Evolutionary conservation across 2,797 vertebrate genomes (phyloP).

Genomic region (Leuciscus waleckii): DNA sequence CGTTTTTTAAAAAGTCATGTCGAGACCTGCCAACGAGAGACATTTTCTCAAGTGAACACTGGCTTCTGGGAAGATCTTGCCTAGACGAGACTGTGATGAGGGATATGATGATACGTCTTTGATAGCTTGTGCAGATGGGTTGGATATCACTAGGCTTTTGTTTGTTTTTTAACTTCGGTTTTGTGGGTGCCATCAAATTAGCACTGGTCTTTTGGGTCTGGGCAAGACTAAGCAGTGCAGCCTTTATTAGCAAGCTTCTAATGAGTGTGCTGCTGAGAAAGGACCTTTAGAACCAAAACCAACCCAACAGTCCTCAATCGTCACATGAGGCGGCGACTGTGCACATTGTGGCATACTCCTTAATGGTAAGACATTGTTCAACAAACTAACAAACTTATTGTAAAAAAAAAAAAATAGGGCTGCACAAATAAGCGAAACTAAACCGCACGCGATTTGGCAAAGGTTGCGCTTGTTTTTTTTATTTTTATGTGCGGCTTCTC

Average conservation of each 20-base stretch:
- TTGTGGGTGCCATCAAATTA: constrained; percentile 72
- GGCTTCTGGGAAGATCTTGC: constrained; percentile 99
- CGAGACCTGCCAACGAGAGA: constrained; percentile 99
- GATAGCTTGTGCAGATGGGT: constrained; percentile 68
- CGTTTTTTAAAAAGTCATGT: constrained; percentile 94
- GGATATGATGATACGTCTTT: constrained; percentile 63
- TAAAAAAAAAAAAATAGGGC: no score
- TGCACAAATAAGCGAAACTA: no score
- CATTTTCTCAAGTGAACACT: constrained; percentile 99
- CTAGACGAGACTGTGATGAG: constrained; percentile 89
- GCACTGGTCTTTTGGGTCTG: constrained; percentile 91
- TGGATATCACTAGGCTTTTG: constrained; percentile 37
- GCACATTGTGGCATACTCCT: constrained; percentile 94
- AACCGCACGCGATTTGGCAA: no score
- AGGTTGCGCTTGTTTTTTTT: no score
- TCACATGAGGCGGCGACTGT: constrained; percentile 91
- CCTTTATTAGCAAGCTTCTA: constrained; percentile 93
- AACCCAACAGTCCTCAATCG: constrained; percentile 91
- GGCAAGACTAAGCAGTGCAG: constrained; percentile 98
- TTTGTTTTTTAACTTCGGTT: constrained; percentile 67
- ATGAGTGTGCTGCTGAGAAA: constrained; percentile 80
- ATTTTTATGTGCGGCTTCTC: no score
- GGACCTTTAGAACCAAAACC: constrained; percentile 86
- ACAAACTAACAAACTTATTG: background rate
- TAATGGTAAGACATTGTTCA: constrained; percentile 84